phyloP scores from a whole-genome alignment of 2,113 vertebrate genomes.

The Speoplatyrhinus poulsoni region DNA sequence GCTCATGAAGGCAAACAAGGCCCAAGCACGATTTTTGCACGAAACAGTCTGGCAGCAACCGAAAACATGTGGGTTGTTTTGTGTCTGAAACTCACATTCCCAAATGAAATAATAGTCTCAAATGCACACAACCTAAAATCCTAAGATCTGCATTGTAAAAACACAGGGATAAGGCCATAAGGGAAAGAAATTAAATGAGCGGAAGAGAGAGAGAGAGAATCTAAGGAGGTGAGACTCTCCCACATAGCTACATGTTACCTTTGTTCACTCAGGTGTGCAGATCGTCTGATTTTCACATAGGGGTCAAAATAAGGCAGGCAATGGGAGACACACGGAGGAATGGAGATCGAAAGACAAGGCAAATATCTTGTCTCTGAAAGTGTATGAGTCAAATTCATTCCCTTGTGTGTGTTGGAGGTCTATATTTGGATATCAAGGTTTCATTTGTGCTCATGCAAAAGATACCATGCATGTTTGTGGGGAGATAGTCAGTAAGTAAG shows the following conservation, averaged over 20 bases:
- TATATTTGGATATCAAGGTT: slow-evolving; percentile 38
- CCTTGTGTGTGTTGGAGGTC: slow-evolving; percentile 43
- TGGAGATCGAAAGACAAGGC: not conserved
- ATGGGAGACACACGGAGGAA: slow-evolving; percentile 36
- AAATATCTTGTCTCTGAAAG: too few species aligned
- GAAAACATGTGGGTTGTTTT: slow-evolving; percentile 54
- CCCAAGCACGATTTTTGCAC: slow-evolving; percentile 48
- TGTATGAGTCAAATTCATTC: slow-evolving; percentile 4
- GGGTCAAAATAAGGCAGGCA: slow-evolving; percentile 19
- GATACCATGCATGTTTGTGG: slow-evolving; percentile 15
- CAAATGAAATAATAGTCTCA: slow-evolving; percentile 13
- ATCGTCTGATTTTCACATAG: slow-evolving; percentile 51
- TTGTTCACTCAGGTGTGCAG: slow-evolving; percentile 66
- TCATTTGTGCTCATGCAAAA: slow-evolving; percentile 24
- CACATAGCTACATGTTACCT: slow-evolving; percentile 56
- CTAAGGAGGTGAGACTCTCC: slow-evolving; percentile 45
- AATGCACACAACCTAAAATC: slow-evolving; percentile 40
- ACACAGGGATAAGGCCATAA: slow-evolving; percentile 50
- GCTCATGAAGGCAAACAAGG: slow-evolving; percentile 38
- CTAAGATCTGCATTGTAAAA: slow-evolving; percentile 56
- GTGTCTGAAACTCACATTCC: slow-evolving; percentile 15
- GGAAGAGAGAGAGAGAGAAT: slow-evolving; percentile 32
- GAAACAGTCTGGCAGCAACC: slow-evolving; percentile 52
- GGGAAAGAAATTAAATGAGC: not conserved
- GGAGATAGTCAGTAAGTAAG: slow-evolving; percentile 14